A percentile compares a stretch with the other conserved stretches of the same genome.
These are phyloP conservation scores for Ectropis crepuscularia DNA, from an alignment of 2,888 invertebrate genomes.

Conservation along the genomic window DNA sequence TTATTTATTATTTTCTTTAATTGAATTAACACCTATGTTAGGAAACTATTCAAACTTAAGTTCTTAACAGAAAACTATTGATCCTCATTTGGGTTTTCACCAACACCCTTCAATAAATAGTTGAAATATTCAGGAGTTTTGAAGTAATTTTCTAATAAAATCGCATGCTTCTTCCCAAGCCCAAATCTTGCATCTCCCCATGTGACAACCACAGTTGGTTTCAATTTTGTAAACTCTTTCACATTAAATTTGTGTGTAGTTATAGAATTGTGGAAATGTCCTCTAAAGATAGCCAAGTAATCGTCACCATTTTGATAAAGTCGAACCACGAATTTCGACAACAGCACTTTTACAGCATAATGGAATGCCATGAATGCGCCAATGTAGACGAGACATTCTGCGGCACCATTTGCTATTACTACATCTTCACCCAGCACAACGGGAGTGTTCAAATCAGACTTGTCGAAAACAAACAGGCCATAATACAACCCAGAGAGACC, in stretches of 20 bases:
- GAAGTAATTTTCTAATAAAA: constrained; percentile 72
- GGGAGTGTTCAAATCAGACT: constrained; percentile 60
- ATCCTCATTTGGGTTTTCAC: constrained; percentile 37
- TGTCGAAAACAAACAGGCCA: constrained; percentile 61
- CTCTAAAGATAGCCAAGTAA: constrained; percentile 73
- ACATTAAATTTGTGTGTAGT: constrained; percentile 68
- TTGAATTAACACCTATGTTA: too few species aligned
- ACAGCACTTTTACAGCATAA: constrained; percentile 62
- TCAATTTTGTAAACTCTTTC: constrained; percentile 69
- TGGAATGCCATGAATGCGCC: constrained; percentile 69
- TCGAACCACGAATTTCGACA: constrained; percentile 73
- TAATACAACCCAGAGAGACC: constrained; percentile 60
- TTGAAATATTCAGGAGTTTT: constrained; percentile 76
- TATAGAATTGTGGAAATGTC: constrained; percentile 63
- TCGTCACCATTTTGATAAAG: constrained; percentile 74
- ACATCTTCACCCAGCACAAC: constrained; percentile 64
- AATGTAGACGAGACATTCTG: constrained; percentile 67
- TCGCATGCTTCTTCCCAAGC: constrained; percentile 71
- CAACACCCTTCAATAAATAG: constrained; percentile 62
- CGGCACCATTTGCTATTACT: constrained; percentile 69
- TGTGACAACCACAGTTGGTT: constrained; percentile 61
- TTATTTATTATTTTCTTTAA: too few species aligned
- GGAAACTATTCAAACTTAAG: background rate
- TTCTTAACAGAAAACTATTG: constrained; percentile 2
- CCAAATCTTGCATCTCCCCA: constrained; percentile 74